A percentile compares a stretch with the other conserved stretches of the same genome.
These are phyloP conservation scores for Bos taurus DNA, from an alignment of 2,113 vertebrate genomes.

Conservation along the genomic window ARS-UCD2.0 NC_037357.1:110853001-110853500, in stretches of 20 bases:
- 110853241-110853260: background rate
- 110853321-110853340: background rate
- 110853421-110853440: background rate
- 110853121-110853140: background rate
- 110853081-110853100: background rate
- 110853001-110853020: background rate
- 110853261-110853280: background rate
- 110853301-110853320: background rate
- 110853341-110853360: background rate
- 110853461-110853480: background rate
- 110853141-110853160: background rate
- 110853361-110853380: background rate
- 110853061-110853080: background rate
- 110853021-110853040: background rate
- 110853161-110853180: background rate
- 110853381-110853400: background rate
- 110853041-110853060: background rate
- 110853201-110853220: background rate
- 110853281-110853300: background rate
- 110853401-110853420: background rate
- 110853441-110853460: background rate
- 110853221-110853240: background rate
- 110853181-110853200: background rate
- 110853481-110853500: background rate
- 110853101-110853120: background rate